Percentiles rank a stretch among this genome's conserved stretches.
Conservation (phyloP, 2,113 vertebrate genomes). For the Mirounga angustirostris region DNA sequence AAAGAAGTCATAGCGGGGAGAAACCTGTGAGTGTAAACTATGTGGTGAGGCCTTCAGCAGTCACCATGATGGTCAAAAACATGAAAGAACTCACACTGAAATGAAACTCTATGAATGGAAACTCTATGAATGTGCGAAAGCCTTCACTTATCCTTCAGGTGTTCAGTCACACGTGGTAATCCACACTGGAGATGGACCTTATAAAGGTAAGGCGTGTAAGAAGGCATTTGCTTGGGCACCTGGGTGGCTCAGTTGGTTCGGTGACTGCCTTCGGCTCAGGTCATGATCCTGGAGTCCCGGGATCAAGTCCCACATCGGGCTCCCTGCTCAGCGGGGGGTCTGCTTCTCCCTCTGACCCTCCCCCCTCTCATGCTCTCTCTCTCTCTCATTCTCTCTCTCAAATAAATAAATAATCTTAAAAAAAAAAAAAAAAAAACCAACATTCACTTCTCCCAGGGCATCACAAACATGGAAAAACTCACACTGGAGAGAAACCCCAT, state of each 20-base stretch:
- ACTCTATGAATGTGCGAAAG: not conserved
- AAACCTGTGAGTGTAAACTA: constrained; percentile 46
- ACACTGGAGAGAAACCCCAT: constrained; percentile 15
- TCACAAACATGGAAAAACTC: constrained; percentile 43
- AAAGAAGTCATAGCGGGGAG: not conserved
- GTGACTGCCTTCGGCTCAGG: too few relatives aligned
- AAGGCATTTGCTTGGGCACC: not conserved
- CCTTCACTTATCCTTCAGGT: constrained; percentile 30
- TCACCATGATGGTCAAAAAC: not conserved
- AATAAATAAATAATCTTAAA: too few relatives aligned
- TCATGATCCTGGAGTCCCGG: too few relatives aligned
- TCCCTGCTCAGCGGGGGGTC: too few relatives aligned
- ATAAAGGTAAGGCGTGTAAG: constrained; percentile 5
- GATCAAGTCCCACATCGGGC: too few relatives aligned
- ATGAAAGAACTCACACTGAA: not conserved
- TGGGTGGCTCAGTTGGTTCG: too few relatives aligned
- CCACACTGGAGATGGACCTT: constrained; percentile 28
- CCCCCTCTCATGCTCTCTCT: too few relatives aligned
- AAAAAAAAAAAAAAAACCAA: not conserved
- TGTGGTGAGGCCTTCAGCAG: not conserved
- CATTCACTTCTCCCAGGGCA: constrained; percentile 4
- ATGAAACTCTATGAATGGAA: not conserved
- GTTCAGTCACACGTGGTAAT: constrained; percentile 1
- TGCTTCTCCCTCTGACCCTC: too few relatives aligned
- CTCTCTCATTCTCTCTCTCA: too few relatives aligned